Evolutionary conservation across 2,113 vertebrate species (phyloP).

Genomic region (Accipiter cooperii): DNA sequence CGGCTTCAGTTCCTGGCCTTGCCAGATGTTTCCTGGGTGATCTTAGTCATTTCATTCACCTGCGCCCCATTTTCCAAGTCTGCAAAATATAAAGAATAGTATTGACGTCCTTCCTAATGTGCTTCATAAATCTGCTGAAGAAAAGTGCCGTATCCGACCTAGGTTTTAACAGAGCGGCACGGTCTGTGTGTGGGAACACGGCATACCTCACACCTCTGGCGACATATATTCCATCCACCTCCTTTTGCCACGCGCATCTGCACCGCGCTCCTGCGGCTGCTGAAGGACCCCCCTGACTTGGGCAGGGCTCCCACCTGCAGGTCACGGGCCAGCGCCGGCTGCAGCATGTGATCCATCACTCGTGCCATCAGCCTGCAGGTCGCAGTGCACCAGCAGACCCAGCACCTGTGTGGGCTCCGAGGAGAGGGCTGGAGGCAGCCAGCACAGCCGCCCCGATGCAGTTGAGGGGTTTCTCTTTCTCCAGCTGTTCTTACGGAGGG

Average conservation of each 20-base stretch:
- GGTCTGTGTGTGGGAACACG: neutral
- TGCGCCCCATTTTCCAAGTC: neutral
- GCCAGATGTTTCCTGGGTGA: neutral
- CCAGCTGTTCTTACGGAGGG: neutral
- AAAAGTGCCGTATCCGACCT: accelerated
- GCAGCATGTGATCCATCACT: neutral
- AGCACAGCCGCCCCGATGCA: accelerated
- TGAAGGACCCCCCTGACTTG: neutral
- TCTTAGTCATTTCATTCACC: neutral
- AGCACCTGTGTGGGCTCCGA: accelerated
- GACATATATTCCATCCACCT: neutral
- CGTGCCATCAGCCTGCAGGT: neutral
- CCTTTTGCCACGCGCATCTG: neutral
- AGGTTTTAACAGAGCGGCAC: accelerated
- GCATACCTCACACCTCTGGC: neutral
- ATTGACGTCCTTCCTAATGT: neutral
- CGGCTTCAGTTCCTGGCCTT: neutral
- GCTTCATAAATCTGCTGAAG: neutral
- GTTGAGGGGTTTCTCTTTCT: neutral
- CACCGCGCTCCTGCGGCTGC: accelerated
- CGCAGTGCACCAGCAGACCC: accelerated
- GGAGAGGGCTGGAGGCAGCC: neutral
- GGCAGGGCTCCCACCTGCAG: neutral
- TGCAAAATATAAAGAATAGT: neutral
- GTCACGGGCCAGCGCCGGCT: accelerated